Conservation (phyloP, 1,140 invertebrate genomes). For the Nephotettix cincticeps region DNA sequence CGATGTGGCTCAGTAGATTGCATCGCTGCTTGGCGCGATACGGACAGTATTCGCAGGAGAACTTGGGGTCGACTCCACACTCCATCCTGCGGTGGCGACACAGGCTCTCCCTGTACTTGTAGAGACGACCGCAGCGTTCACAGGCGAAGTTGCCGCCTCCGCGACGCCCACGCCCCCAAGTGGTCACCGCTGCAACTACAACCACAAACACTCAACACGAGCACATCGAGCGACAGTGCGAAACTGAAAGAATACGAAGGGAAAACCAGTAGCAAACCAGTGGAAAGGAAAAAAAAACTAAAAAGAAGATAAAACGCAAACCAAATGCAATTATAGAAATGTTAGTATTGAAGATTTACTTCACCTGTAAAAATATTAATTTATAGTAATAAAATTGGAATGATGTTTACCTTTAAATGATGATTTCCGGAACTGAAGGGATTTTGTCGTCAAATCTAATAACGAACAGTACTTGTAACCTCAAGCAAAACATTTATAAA, state of each 20-base stretch:
- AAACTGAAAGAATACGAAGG: neutral
- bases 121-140: slow-evolving; percentile 49
- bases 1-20: slow-evolving; percentile 50
- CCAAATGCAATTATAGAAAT: neutral
- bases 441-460: too few species aligned
- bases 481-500: too few species aligned
- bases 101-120: slow-evolving; percentile 52
- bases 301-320: slow-evolving; percentile 1
- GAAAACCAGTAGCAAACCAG: neutral
- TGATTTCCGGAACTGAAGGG: too few species aligned
- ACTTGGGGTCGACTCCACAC: slow-evolving; percentile 55
- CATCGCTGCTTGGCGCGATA: slow-evolving; percentile 51
- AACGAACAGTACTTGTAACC: too few species aligned
- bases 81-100: slow-evolving; percentile 55
- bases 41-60: slow-evolving; percentile 44
- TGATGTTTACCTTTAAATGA: neutral
- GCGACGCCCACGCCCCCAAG: neutral
- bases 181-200: neutral
- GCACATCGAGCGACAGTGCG: neutral
- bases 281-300: neutral
- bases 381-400: neutral
- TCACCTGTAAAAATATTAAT: neutral
- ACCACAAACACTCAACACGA: neutral
- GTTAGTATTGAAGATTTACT: too few species aligned
- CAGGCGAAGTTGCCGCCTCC: neutral